These are phyloP conservation scores for Eupithecia subfuscata DNA, from an alignment of 2,888 invertebrate species.

Conservation along the genomic window DNA sequence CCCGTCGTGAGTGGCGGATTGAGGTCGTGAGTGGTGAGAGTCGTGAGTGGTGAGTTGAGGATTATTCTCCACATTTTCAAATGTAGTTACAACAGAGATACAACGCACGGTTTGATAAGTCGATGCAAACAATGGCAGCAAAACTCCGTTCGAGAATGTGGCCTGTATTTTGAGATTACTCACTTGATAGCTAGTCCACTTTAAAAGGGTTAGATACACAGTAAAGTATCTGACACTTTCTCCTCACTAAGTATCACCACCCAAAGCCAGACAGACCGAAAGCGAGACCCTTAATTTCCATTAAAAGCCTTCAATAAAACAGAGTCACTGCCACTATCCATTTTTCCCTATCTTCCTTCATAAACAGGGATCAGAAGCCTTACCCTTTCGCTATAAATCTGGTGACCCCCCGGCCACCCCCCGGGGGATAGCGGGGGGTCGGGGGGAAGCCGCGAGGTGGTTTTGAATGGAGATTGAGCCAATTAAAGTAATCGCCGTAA, in stretches of 20 bases:
- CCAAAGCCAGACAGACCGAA: conserved; percentile 14
- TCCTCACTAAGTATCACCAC: conserved; percentile 2
- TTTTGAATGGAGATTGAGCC: conserved; percentile 87
- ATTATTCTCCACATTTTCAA: no score
- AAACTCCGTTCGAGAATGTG: neutral
- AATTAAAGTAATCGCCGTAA: conserved; percentile 89
- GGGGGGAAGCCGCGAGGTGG: conserved; percentile 71
- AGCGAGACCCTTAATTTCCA: conserved; percentile 34
- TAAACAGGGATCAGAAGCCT: conserved; percentile 82
- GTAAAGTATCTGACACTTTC: neutral
- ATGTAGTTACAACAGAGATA: neutral
- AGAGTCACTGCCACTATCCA: conserved; percentile 45
- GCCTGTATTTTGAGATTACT: neutral
- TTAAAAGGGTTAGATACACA: neutral
- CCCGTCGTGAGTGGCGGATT: no score
- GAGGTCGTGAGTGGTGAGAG: no score
- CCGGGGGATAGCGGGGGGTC: conserved; percentile 10
- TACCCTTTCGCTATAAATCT: conserved; percentile 83
- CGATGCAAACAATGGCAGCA: neutral
- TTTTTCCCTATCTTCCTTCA: conserved; percentile 82
- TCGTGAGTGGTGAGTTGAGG: no score
- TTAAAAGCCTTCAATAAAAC: conserved; percentile 49
- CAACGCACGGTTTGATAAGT: neutral
- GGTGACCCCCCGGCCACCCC: conserved; percentile 56
- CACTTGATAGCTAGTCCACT: neutral